A percentile compares a stretch with the other conserved stretches of the same genome.
phyloP scores from a whole-genome alignment of 2,113 vertebrate genomes.

The Podarcis raffonei region DNA sequence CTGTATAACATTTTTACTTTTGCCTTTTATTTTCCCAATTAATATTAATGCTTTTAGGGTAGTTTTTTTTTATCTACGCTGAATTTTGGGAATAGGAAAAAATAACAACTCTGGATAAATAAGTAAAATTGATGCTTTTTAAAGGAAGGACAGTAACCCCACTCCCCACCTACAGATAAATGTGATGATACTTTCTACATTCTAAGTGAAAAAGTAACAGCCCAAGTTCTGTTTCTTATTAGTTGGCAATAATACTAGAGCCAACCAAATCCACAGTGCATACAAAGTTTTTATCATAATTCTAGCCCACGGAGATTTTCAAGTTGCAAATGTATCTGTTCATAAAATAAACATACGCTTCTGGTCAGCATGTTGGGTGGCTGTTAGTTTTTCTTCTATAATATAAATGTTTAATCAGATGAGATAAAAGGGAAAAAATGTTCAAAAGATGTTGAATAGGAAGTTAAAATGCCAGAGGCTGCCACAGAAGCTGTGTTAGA shows the following conservation, averaged over 20 bases:
- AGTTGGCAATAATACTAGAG: background rate
- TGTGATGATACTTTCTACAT: background rate
- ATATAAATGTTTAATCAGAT: slow-evolving; percentile 25
- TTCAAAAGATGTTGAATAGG: slow-evolving; percentile 21
- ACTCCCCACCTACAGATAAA: background rate
- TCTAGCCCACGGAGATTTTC: background rate
- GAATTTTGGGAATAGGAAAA: background rate
- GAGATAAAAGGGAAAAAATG: slow-evolving; percentile 16
- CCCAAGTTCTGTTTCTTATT: background rate
- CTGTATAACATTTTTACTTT: background rate
- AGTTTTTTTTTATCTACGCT: background rate
- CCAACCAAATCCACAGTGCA: background rate
- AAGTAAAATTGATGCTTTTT: background rate
- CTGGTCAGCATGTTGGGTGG: background rate
- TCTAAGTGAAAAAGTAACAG: background rate
- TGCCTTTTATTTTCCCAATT: background rate
- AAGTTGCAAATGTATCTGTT: slow-evolving; percentile 24
- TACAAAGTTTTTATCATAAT: slow-evolving; percentile 9
- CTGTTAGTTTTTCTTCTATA: slow-evolving; percentile 18
- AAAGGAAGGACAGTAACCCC: background rate
- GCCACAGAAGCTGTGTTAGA: slow-evolving; percentile 8
- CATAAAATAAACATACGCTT: background rate
- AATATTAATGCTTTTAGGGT: background rate
- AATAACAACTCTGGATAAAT: background rate
- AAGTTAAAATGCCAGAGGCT: background rate